Conservation (phyloP, 2,888 invertebrate species). For the Thymelicus lineola region DNA sequence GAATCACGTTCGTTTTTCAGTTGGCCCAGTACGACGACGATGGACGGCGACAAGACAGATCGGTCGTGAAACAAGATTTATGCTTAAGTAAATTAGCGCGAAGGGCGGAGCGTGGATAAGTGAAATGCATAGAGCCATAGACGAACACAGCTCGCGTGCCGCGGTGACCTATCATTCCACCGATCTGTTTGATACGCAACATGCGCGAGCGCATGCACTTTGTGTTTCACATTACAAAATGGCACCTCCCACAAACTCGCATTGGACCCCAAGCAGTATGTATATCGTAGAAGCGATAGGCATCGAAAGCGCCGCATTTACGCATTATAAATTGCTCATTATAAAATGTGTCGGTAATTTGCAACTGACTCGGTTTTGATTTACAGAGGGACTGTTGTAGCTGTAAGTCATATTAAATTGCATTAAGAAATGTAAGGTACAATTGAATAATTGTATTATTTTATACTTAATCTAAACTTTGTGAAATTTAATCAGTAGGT, state of each 20-base stretch:
- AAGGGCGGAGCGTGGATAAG: slow-evolving; percentile 58
- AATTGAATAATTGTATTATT: neutral
- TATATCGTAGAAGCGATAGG: slow-evolving; percentile 47
- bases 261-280: slow-evolving; percentile 50
- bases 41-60: slow-evolving; percentile 64
- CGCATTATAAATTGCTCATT: slow-evolving; percentile 42
- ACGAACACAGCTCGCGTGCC: slow-evolving; percentile 57
- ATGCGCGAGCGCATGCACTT: slow-evolving; percentile 59
- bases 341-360: slow-evolving; percentile 39
- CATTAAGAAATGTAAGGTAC: neutral
- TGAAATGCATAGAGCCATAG: slow-evolving; percentile 47
- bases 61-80: slow-evolving; percentile 60
- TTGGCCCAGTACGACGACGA: slow-evolving; percentile 60
- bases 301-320: slow-evolving; percentile 48
- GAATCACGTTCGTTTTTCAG: slow-evolving; percentile 78
- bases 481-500: neutral
- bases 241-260: slow-evolving; percentile 67
- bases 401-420: neutral
- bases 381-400: slow-evolving; percentile 7
- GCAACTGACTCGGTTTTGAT: slow-evolving; percentile 29
- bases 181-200: slow-evolving; percentile 61
- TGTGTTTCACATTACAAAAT: slow-evolving; percentile 63
- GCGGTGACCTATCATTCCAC: slow-evolving; percentile 60
- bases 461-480: neutral
- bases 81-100: slow-evolving; percentile 62